Evolutionary conservation across 2,888 invertebrate genomes (phyloP), one percentile per base, ranked within the genome.

Genomic region (Diadegma fenestrale): DNA sequence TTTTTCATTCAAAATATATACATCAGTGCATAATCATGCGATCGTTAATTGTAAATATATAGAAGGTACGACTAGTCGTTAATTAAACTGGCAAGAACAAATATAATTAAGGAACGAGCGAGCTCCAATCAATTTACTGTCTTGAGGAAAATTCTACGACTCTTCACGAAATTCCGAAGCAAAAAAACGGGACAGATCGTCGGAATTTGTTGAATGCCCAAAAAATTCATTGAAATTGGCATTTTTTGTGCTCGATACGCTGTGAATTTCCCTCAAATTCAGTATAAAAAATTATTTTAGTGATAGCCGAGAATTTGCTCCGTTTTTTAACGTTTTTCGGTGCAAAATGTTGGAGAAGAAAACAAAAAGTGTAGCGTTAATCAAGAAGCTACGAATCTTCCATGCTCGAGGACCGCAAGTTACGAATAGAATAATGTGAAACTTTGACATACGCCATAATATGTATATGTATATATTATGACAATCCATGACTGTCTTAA

Each of bases 401-500:
- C 14, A 33, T 64, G 6, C 48, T 17, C 22, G 26, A 43, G 48
- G 69, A 63, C 33, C n/a, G 58, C 22, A 17, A 41, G 17, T 14
- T 43, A 48, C 54, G 43, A 48, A 66, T 41, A 66, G 8, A 33
- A n/a, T 30, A n/a, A 6, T 19, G 22, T 45, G 37, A 58, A 17
- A 45, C 48, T 30, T 22, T 33, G 17, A 79, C 33, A 26, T 45
- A 72, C 41, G 76, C 76, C 76, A 61, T 61, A 48, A 64, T 17
- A 45, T 19, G 41, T 58, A 17, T 33, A 75, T 45, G 26, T 26
- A 26, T 30, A 45, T 75, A 61, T 43, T 48, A 73, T 45, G 71
- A 45, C 78, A 37, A 63, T 43, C 63, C 37, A 71, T 61, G 80
- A 80, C 84, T 84, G 76, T 80, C 76, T 84, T 66, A 77, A 48